phyloP scores from a whole-genome alignment of 1,140 invertebrate genomes.

The Trichoplusia ni region DNA sequence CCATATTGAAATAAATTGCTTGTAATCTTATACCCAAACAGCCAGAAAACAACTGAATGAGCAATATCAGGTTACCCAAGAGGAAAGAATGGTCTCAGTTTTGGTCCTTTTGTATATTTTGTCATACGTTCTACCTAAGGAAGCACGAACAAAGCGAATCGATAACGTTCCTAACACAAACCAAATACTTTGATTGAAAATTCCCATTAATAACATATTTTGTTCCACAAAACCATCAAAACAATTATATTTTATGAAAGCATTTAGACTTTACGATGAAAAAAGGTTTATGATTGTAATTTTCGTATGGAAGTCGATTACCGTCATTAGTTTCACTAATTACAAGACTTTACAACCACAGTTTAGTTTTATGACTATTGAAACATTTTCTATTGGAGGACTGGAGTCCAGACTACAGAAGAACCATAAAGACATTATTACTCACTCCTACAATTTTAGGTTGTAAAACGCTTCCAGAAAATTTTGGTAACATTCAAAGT shows the following conservation, averaged over 20 bases:
- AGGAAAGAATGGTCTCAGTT: conserved; percentile 61
- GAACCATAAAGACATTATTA: conserved; percentile 68
- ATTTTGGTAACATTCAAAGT: conserved; percentile 26
- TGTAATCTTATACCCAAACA: conserved; percentile 81
- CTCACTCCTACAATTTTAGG: conserved; percentile 59
- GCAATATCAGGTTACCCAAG: conserved; percentile 71
- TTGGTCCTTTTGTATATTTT: conserved; percentile 59
- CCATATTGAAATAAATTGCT: conserved; percentile 79
- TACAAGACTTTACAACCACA: conserved; percentile 68
- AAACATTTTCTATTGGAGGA: conserved; percentile 65
- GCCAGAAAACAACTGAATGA: conserved; percentile 77
- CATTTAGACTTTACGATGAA: conserved; percentile 44
- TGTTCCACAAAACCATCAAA: conserved; percentile 45
- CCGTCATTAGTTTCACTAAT: conserved; percentile 77
- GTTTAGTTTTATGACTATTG: conserved; percentile 72
- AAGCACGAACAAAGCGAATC: conserved; percentile 49
- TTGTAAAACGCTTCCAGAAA: conserved; percentile 54
- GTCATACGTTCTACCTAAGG: conserved; percentile 64
- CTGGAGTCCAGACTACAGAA: conserved; percentile 44
- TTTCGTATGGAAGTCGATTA: conserved; percentile 68
- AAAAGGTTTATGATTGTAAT: conserved; percentile 54
- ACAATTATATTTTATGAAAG: conserved; percentile 55
- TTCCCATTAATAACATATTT: conserved; percentile 51
- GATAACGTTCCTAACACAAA: conserved; percentile 50
- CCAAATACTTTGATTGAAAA: conserved; percentile 41